phyloP scores from a whole-genome alignment of 2,888 invertebrate genomes.

The Cosmopolites sordidus region DNA sequence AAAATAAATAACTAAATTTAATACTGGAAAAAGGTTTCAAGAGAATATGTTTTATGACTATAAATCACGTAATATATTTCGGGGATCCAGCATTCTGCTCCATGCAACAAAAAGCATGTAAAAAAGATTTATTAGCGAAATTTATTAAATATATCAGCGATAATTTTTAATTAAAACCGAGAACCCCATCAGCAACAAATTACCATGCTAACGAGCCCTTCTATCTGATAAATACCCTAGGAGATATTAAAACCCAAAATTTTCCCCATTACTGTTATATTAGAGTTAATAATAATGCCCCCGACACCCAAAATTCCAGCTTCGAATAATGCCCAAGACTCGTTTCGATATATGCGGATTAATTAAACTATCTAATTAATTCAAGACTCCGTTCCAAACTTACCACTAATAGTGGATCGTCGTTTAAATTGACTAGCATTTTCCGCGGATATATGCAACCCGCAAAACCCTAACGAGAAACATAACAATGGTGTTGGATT shows the following conservation, averaged over 20 bases:
- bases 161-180: slow-evolving; percentile 1
- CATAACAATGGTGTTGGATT: no score
- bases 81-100: no score
- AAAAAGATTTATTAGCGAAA: neutral
- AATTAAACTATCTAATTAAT: slow-evolving; percentile 20
- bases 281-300: neutral
- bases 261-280: neutral
- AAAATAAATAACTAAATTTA: no score
- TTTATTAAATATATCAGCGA: neutral
- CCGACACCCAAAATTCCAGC: slow-evolving; percentile 6
- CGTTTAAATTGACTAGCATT: no score
- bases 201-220: slow-evolving; percentile 13
- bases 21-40: no score
- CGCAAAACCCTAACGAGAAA: no score
- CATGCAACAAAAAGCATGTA: neutral
- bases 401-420: neutral
- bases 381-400: neutral
- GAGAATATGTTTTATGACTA: no score
- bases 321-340: slow-evolving; percentile 4
- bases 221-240: slow-evolving; percentile 12
- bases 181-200: slow-evolving; percentile 12
- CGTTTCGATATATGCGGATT: slow-evolving; percentile 19
- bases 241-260: slow-evolving; percentile 9
- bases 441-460: no score
- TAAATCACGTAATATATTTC: no score